phyloP scores from a whole-genome alignment of 2,888 invertebrate species.

The Drosophila imparisetae region DNA sequence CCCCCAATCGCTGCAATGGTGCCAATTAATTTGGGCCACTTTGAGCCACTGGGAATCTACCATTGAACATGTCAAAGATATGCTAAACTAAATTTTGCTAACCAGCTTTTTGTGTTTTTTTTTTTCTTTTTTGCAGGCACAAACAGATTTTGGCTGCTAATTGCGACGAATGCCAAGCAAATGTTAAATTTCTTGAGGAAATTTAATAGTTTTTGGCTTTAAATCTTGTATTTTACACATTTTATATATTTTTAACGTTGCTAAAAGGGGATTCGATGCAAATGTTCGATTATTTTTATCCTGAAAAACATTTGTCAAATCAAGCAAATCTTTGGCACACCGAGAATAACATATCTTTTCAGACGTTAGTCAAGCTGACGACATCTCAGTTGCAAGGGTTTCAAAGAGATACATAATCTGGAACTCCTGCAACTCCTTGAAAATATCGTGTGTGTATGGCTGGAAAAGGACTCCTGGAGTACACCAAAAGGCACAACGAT shows the following conservation, averaged over 20 bases:
- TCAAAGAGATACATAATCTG: slow-evolving; percentile 77
- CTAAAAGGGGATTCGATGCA: too few relatives aligned
- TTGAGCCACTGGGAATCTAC: slow-evolving; percentile 14
- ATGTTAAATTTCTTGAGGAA: neutral
- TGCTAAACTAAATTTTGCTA: slow-evolving; percentile 6
- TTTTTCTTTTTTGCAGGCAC: neutral
- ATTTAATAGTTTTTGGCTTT: neutral
- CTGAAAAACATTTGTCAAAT: neutral
- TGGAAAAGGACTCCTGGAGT: slow-evolving; percentile 65
- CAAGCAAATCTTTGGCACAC: too few relatives aligned
- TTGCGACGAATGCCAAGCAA: slow-evolving; percentile 1
- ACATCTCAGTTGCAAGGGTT: slow-evolving; percentile 28
- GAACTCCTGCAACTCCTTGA: slow-evolving; percentile 67
- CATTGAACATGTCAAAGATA: slow-evolving; percentile 23
- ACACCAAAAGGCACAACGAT: slow-evolving; percentile 75
- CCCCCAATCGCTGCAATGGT: slow-evolving; percentile 29
- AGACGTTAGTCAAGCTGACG: neutral
- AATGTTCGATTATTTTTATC: too few relatives aligned
- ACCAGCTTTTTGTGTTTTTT: neutral
- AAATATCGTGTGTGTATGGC: slow-evolving; percentile 53
- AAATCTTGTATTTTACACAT: neutral
- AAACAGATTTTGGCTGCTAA: neutral
- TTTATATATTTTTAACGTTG: neutral
- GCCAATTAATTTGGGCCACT: slow-evolving; percentile 47
- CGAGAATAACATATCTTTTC: neutral